Evolutionary conservation across 2,888 invertebrate species (phyloP), one percentile per base, ranked within the genome.

Genomic region (Liodrosophila aerea): DNA sequence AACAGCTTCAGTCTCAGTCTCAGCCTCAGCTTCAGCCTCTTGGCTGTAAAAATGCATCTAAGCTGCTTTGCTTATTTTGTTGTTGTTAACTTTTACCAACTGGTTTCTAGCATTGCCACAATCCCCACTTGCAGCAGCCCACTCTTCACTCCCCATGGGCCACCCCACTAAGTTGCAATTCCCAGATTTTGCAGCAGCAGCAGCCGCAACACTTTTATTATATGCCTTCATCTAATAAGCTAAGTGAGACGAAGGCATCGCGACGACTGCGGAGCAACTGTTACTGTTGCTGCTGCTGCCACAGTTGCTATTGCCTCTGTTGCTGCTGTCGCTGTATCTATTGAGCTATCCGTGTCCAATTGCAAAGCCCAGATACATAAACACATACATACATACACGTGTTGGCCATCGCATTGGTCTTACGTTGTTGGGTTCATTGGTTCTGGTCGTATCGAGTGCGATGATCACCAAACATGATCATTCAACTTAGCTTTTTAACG

Each of bases 161-260:
- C 33, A 37, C 34, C 37, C 43, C 43, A 52, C 41, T 36, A 39
- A 39, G 27, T 36, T 13, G 46, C 69, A 34, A 62, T 70, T 73
- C 70, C 73, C 70, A 70, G 70, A 58, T 70, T 73, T 63, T 63
- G 46, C 65, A 63, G 70, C 65, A n/a, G n/a, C n/a, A 61, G 68
- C 86, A 77, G 75, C 67, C 82, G 77, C 82, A 85, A 85, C 85
- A 75, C 86, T 86, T 85, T 86, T 85, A 84, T 87, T 83, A 83
- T 83, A 83, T 76, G 85, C 76, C 73, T 86, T 84, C 86, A 81
- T 81, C 81, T 81, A 81, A 81, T 81, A 81, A 81, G 80, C 86
- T 68, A 70, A 75, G 51, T 65, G 59, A 46, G 43, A 60, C 62
- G 58, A 34, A 60, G 73, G 64, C 63, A 61, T 52, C 61, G 46